These are phyloP conservation scores for Trypoxylus dichotomus DNA, from an alignment of 1,140 invertebrate species.

Conservation along the genomic window DNA sequence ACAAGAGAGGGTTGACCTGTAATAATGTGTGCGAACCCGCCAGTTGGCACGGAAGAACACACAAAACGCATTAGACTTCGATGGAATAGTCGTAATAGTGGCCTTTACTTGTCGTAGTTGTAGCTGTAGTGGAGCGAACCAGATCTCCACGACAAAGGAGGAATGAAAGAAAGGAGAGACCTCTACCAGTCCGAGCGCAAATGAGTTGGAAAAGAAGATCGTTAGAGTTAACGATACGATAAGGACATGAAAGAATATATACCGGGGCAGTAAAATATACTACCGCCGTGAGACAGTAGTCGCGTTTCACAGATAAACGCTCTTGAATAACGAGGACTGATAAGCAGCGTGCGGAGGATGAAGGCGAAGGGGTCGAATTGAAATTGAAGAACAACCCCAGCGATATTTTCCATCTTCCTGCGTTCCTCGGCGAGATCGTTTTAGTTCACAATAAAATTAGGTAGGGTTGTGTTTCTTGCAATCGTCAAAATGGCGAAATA, in stretches of 20 bases:
- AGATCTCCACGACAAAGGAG: slow-evolving; percentile 31
- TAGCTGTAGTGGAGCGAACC: slow-evolving; percentile 15
- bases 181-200: slow-evolving; percentile 33
- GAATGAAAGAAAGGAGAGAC: slow-evolving; percentile 19
- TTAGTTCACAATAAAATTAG: slow-evolving; percentile 7
- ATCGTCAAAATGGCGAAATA: background rate
- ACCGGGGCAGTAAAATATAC: slow-evolving; percentile 35
- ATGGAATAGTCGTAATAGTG: slow-evolving; percentile 28
- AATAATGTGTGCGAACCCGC: slow-evolving; percentile 21
- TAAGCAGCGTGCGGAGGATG: background rate
- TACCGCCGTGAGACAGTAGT: slow-evolving; percentile 31
- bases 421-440: background rate
- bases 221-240: slow-evolving; percentile 46
- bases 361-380: background rate
- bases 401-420: background rate
- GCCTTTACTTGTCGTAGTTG: background rate
- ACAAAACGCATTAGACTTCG: slow-evolving; percentile 42
- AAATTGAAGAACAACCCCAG: slow-evolving; percentile 14
- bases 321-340: slow-evolving; percentile 32
- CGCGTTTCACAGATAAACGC: slow-evolving; percentile 33
- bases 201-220: slow-evolving; percentile 45
- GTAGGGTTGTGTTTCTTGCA: background rate
- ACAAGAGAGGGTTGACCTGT: slow-evolving; percentile 18
- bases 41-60: slow-evolving; percentile 32
- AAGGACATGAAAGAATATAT: slow-evolving; percentile 33